Conservation (phyloP, 2,888 invertebrate genomes). For the Hirtodrosophila histrioides region DNA sequence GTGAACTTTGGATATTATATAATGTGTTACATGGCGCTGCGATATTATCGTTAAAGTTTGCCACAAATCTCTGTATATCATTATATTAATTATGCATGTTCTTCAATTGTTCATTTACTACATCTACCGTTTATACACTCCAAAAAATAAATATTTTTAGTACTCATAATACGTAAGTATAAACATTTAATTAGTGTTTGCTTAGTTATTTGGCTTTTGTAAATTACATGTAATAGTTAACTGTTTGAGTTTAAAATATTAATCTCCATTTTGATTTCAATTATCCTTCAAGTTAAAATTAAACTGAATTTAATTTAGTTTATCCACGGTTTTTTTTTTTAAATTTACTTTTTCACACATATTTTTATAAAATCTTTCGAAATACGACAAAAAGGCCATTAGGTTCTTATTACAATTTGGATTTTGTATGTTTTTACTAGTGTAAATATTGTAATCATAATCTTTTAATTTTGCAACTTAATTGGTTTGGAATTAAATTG, state of each 20-base stretch:
- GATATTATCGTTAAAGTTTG: conserved; percentile 17
- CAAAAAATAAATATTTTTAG: conserved; percentile 79
- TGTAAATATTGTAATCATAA: conserved; percentile 47
- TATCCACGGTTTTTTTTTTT: conserved; percentile 31
- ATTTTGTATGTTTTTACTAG: conserved; percentile 24
- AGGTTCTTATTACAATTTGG: conserved; percentile 48
- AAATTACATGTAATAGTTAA: conserved; percentile 80
- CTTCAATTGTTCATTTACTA: conserved; percentile 45
- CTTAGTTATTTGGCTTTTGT: conserved; percentile 45
- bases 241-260: conserved; percentile 65
- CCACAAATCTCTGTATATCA: conserved; percentile 34
- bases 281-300: conserved; percentile 54
- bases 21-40: conserved; percentile 37
- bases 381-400: conserved; percentile 81
- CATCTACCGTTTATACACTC: conserved; percentile 81
- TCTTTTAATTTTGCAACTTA: conserved; percentile 33
- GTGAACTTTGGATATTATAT: conserved; percentile 60
- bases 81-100: conserved; percentile 25
- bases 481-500: conserved; percentile 21
- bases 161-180: conserved; percentile 42
- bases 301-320: conserved; percentile 59
- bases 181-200: conserved; percentile 56
- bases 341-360: conserved; percentile 54
- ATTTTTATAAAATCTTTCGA: conserved; percentile 77
- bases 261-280: conserved; percentile 68